Evolutionary conservation across 2,113 vertebrate species (phyloP), one percentile per base, ranked within the genome.

Genomic region (Colistium nudipinnis): DNA sequence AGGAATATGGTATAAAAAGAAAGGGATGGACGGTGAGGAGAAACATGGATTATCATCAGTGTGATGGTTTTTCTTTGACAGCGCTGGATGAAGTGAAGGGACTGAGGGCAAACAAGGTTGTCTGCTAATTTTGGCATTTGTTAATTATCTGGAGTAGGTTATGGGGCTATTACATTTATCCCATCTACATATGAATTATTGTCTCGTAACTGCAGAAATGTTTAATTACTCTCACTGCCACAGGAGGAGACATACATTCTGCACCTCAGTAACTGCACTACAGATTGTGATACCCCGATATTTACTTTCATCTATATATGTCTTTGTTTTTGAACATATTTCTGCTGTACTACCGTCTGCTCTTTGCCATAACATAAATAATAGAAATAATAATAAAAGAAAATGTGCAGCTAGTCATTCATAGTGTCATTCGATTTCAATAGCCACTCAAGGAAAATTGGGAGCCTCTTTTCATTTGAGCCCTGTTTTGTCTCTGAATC

Each of bases 401-500:
- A 39, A 41, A 59, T 7, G 31, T 1, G 65, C 54, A 12, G 62
- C 39, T 67, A 31, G 52, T 48, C 59, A 24, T 1, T 49, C 30
- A 53, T 2, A 43, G 39, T 3, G 47, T 53, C 49, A 51, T 69
- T 74, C 67, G 45, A 76, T 61, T 38, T 65, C 53, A 47, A 33
- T 66, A 33, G 60, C 62, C 57, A 61, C 33, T 11, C 31, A 72
- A 54, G 25, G 3, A 70, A 33, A 47, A 22, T 55, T 68, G 27
- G 27, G 48, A 68, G 47, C 27, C 43, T 65, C 20, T 71, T 66
- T 60, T 51, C 62, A 68, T 54, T 53, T 78, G 78, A 78, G 71
- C 78, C 47, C 62, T 52, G 53, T 77, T 77, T 68, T 59, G 44
- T 53, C 35, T 74, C 25, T 65, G 51, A 77, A 71, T 62, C 61